These are phyloP conservation scores for Halictus ligatus DNA, from an alignment of 2,888 invertebrate species.

Conservation along the genomic window DNA sequence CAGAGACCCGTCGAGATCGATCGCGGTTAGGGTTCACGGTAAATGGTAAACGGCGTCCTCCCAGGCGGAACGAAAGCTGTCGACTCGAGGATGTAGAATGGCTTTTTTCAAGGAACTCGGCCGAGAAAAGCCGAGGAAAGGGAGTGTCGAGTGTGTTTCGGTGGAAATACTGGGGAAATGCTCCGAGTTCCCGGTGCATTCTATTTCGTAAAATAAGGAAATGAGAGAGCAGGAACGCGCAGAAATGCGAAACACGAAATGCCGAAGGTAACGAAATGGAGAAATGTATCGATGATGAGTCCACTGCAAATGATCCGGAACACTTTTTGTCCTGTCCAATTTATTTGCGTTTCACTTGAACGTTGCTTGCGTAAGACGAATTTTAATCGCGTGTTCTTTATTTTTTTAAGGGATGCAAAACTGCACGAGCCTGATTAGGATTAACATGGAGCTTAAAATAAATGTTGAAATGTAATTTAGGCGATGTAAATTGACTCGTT, in stretches of 20 bases:
- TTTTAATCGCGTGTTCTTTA: too few species aligned
- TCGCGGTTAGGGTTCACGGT: conserved; percentile 21
- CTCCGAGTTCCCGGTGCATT: background rate
- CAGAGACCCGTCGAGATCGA: conserved; percentile 32
- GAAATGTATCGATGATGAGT: background rate
- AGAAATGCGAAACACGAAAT: background rate
- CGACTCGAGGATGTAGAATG: background rate
- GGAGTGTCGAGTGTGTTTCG: background rate
- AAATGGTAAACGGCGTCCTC: conserved; percentile 25
- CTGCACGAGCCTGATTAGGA: too few species aligned
- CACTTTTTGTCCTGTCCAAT: too few species aligned
- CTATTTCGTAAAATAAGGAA: background rate
- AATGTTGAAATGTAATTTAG: too few species aligned
- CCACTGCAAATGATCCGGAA: too few species aligned
- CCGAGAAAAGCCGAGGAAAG: background rate
- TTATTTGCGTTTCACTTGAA: too few species aligned
- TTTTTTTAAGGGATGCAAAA: too few species aligned
- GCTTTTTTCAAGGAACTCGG: background rate
- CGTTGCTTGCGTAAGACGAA: too few species aligned
- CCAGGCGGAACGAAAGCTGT: background rate
- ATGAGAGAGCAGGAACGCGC: background rate
- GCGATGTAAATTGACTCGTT: background rate
- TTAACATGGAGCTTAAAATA: too few species aligned
- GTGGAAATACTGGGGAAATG: background rate
- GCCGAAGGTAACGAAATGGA: background rate